Conservation (phyloP, 2,888 invertebrate species). For the Pheosia gnoma region DNA sequence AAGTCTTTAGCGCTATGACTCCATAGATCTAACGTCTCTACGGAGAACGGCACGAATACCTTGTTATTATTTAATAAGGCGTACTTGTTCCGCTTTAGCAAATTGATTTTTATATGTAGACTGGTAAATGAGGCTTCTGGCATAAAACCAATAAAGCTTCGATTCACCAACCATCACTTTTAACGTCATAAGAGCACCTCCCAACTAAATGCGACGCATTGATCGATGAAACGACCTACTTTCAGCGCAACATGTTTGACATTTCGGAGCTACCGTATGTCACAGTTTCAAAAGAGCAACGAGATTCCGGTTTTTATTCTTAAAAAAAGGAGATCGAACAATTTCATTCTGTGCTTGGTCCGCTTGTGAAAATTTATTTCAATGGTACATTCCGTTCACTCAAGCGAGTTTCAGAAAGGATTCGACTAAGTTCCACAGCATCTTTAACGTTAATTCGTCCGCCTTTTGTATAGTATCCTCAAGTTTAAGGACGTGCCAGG, state of each 20-base stretch:
- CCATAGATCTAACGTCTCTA: too few relatives aligned
- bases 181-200: neutral
- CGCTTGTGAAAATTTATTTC: conserved; percentile 67
- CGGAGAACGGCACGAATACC: too few relatives aligned
- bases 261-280: conserved; percentile 37
- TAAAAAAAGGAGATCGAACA: conserved; percentile 56
- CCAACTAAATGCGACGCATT: conserved; percentile 1
- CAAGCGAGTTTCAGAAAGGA: conserved; percentile 53
- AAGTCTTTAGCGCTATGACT: too few relatives aligned
- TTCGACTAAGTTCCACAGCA: conserved; percentile 46
- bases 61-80: too few relatives aligned
- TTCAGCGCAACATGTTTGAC: conserved; percentile 8
- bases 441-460: conserved; percentile 55
- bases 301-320: conserved; percentile 65
- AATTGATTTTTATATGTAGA: too few relatives aligned
- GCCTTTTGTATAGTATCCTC: conserved; percentile 42
- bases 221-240: conserved; percentile 6
- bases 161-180: conserved; percentile 5
- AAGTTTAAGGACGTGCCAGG: conserved; percentile 44
- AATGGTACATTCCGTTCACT: conserved; percentile 49
- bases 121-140: conserved; percentile 33
- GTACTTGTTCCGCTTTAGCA: too few relatives aligned
- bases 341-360: conserved; percentile 62
- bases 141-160: conserved; percentile 33
- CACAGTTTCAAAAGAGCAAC: conserved; percentile 57